phyloP scores from a whole-genome alignment of 1,140 invertebrate genomes.

The Drosophila pruinosa region DNA sequence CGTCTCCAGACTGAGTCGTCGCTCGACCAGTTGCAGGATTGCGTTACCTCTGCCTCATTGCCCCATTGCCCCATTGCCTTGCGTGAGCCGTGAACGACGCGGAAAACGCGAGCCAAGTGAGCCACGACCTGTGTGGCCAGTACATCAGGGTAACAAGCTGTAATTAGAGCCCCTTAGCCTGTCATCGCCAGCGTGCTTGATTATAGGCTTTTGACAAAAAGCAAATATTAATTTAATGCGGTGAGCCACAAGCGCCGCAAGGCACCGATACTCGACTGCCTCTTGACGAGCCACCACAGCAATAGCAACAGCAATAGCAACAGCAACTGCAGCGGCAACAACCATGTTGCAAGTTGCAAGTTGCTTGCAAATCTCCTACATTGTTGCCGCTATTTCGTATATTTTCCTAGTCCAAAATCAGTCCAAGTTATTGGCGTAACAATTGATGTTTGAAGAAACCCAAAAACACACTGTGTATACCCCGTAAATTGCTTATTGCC shows the following conservation, averaged over 20 bases:
- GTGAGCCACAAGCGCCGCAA: slow-evolving; percentile 43
- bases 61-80: neutral
- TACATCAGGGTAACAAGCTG: slow-evolving; percentile 79
- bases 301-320: neutral
- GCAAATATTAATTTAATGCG: slow-evolving; percentile 83
- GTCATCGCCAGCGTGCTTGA: slow-evolving; percentile 82
- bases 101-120: slow-evolving; percentile 57
- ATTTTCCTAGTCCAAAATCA: neutral
- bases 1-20: too few species aligned
- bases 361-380: slow-evolving; percentile 14
- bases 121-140: slow-evolving; percentile 76
- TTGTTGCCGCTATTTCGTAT: slow-evolving; percentile 12
- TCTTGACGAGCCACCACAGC: neutral
- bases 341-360: neutral
- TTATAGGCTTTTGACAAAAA: slow-evolving; percentile 82
- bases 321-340: neutral
- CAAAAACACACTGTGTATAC: neutral
- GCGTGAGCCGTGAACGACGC: slow-evolving; percentile 15
- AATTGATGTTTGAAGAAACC: neutral
- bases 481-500: neutral
- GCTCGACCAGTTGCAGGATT: slow-evolving; percentile 8
- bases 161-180: slow-evolving; percentile 83
- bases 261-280: slow-evolving; percentile 18
- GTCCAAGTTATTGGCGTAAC: neutral
- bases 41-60: neutral